Evolutionary conservation across 2,888 invertebrate species (phyloP), one percentile per base, ranked within the genome.

Genomic region (Apodemia hepburni): DNA sequence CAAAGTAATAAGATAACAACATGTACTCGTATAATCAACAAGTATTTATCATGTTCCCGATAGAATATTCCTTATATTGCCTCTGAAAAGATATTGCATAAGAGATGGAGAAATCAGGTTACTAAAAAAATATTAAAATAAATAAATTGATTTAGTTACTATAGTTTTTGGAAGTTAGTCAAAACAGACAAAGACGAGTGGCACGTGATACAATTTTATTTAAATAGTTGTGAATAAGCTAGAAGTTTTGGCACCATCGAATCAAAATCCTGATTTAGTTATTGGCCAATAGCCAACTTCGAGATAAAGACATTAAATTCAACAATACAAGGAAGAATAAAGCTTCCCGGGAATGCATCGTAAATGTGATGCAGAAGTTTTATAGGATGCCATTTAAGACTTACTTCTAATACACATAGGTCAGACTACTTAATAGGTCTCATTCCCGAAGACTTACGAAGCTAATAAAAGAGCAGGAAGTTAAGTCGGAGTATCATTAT

Each of bases 241-340:
- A 61, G 58, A 58, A n/a, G 45, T n/a, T 45, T 61, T 45, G 29
- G 42, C 54, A 54, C 60, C 58, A 42, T 59, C 12, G 58, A 59
- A 60, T 42, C 62, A 58, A n/a, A 33, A 62, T 58, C 35, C 49
- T 49, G 33, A 59, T 59, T 62, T 62, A 51, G 62, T 27, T 18
- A 49, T 49, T 62, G 62, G 62, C 51, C 33, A 33, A n/a, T 27
- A 35, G 62, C 59, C 62, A 61, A 62, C 49, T 27, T 58, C 62
- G 3, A 38, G 62, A 58, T 58, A 17, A 62, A 58, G 62, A 47
- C 57, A 57, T 54, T 54, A 42, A 47, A 61, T 47, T 42, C 29
- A 58, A 58, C 42, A 58, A 58, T 27, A 61, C 22, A 38, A 47
- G 22, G 57, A 54, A 38, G 61, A 58, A 58, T 29, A n/a, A 33